Conservation (phyloP, 2,888 invertebrate genomes). For the Cryptophagus acutangulus region DNA sequence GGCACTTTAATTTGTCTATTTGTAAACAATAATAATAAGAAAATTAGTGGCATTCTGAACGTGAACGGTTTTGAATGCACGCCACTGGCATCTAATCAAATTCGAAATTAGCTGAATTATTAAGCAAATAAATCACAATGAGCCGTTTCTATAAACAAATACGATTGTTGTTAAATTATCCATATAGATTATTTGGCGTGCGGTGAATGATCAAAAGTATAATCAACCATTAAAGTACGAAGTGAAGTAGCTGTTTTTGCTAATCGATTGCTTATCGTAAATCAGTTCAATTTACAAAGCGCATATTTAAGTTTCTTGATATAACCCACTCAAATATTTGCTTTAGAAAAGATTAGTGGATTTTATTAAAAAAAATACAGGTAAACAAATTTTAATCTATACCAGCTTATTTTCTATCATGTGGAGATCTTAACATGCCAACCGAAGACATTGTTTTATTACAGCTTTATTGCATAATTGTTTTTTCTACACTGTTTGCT, state of each 20-base stretch:
- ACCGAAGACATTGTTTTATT: slow-evolving; percentile 1
- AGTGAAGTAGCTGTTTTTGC: slow-evolving; percentile 22
- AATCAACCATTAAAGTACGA: slow-evolving; percentile 20
- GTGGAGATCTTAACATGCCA: not conserved
- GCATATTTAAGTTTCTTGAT: slow-evolving; percentile 18
- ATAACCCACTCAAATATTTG: slow-evolving; percentile 23
- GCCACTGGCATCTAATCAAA: too few species aligned
- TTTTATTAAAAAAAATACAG: not conserved
- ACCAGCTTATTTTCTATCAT: too few species aligned
- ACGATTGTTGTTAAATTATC: not conserved
- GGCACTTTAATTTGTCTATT: too few species aligned
- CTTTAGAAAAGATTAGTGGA: slow-evolving; percentile 10
- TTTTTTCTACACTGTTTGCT: slow-evolving; percentile 1
- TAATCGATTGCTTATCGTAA: slow-evolving; percentile 26
- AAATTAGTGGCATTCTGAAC: too few species aligned
- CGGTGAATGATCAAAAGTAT: slow-evolving; percentile 4
- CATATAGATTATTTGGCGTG: not conserved
- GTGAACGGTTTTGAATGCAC: too few species aligned
- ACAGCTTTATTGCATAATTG: slow-evolving; percentile 1
- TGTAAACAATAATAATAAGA: too few species aligned
- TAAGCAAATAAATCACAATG: not conserved
- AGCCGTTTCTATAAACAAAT: not conserved
- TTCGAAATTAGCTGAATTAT: not conserved
- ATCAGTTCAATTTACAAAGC: slow-evolving; percentile 20
- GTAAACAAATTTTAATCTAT: not conserved